phyloP scores from a whole-genome alignment of 2,113 vertebrate genomes.

The Chaetodon trifascialis region DNA sequence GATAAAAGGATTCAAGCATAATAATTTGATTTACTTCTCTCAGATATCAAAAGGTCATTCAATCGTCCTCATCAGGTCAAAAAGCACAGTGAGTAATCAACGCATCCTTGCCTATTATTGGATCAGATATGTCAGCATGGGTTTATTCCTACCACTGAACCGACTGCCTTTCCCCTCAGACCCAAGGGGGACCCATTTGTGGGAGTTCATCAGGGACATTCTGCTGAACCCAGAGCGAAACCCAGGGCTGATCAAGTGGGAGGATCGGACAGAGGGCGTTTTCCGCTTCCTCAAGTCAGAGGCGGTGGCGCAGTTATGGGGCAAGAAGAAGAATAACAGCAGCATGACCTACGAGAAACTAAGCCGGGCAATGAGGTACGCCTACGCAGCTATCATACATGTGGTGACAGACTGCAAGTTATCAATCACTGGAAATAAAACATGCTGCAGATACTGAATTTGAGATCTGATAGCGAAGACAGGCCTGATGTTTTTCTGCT shows the following conservation, averaged over 20 bases:
- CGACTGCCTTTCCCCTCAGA: slow-evolving; percentile 75
- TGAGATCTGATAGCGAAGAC: neutral
- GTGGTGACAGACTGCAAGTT: no score
- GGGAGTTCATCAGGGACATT: slow-evolving; percentile 99
- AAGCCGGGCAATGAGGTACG: slow-evolving; percentile 97
- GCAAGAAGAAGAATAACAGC: slow-evolving; percentile 99
- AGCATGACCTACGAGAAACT: slow-evolving; percentile 99
- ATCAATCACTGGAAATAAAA: neutral
- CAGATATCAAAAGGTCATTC: slow-evolving; percentile 88
- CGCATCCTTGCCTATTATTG: neutral
- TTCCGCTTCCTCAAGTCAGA: slow-evolving; percentile 98
- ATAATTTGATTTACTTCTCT: slow-evolving; percentile 8
- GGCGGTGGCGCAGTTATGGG: slow-evolving; percentile 98
- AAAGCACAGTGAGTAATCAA: slow-evolving; percentile 94
- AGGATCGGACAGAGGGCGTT: slow-evolving; percentile 94
- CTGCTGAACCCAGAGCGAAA: slow-evolving; percentile 95
- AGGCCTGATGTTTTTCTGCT: neutral
- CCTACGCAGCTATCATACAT: neutral
- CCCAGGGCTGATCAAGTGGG: slow-evolving; percentile 97
- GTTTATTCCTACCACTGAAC: neutral
- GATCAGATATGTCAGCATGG: neutral
- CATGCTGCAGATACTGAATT: no score
- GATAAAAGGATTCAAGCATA: neutral
- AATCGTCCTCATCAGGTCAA: slow-evolving; percentile 87
- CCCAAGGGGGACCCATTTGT: slow-evolving; percentile 94